phyloP scores from a whole-genome alignment of 1,140 invertebrate genomes.

The Bemisia tabaci region DNA sequence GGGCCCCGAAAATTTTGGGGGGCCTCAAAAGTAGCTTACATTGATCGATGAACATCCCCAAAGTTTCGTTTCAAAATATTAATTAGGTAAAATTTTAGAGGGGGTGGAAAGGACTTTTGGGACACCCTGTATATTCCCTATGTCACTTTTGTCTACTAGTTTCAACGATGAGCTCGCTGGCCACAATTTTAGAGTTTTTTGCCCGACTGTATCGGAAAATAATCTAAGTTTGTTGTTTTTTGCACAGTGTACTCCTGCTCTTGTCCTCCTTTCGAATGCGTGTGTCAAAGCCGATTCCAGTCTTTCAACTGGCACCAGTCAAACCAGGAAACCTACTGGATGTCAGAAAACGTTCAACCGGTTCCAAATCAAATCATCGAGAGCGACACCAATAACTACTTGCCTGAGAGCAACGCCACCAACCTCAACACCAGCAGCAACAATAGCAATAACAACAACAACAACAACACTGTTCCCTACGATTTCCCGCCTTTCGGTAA shows the following conservation, averaged over 20 bases:
- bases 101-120: no score
- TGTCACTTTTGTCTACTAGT: no score
- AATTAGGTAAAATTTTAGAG: no score
- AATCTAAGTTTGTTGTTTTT: no score
- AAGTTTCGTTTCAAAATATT: no score
- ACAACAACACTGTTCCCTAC: slow-evolving; percentile 21
- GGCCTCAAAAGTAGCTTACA: no score
- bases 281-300: background rate
- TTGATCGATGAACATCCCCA: no score
- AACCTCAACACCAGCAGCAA: background rate
- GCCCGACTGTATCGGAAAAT: no score
- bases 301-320: background rate
- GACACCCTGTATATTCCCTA: no score
- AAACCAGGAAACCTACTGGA: background rate
- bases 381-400: background rate
- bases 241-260: background rate
- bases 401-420: background rate
- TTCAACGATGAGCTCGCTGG: no score
- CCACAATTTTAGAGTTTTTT: no score
- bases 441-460: background rate
- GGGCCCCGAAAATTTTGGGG: no score
- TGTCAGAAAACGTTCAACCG: background rate
- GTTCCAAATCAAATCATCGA: background rate
- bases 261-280: background rate
- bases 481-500: slow-evolving; percentile 40